These are phyloP conservation scores for Ammodytes marinus DNA, from an alignment of 2,113 vertebrate genomes.

Conservation along the genomic window DNA sequence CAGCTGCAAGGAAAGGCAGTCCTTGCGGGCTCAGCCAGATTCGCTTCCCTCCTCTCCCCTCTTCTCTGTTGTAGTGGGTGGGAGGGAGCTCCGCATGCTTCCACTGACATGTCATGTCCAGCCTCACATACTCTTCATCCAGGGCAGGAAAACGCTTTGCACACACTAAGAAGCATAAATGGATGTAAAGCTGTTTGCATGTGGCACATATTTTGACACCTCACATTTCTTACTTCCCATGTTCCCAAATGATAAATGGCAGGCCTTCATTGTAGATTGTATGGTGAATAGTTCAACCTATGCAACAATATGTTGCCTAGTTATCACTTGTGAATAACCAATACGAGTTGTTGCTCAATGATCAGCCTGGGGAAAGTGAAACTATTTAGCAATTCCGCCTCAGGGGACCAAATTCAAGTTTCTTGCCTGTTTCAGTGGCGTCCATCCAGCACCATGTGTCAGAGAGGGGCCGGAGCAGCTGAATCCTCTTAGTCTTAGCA, in stretches of 20 bases:
- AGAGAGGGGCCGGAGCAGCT: constrained; percentile 58
- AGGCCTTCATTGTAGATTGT: neutral
- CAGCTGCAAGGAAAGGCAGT: constrained; percentile 58
- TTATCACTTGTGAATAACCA: neutral
- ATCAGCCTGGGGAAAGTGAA: constrained; percentile 32
- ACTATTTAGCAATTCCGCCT: constrained; percentile 29
- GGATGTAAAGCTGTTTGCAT: constrained; percentile 15
- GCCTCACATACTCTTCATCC: constrained; percentile 51
- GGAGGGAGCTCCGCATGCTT: constrained; percentile 58
- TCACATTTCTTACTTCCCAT: neutral
- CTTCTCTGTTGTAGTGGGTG: constrained; percentile 1
- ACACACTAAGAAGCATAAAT: constrained; percentile 34
- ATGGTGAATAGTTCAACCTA: neutral
- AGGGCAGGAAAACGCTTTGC: constrained; percentile 36
- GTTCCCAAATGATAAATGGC: neutral
- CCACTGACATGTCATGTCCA: constrained; percentile 51
- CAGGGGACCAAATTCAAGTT: constrained; percentile 33
- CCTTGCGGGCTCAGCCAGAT: constrained; percentile 20
- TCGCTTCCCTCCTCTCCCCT: constrained; percentile 21
- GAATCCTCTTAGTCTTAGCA: constrained; percentile 66
- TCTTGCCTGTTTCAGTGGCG: constrained; percentile 19
- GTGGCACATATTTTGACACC: neutral
- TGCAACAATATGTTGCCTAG: neutral
- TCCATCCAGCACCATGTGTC: constrained; percentile 51
- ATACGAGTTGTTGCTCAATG: neutral